A percentile compares a stretch with the other conserved stretches of the same genome.
Conservation (phyloP, 2,797 vertebrate species). For the Leucoraja ocellata region DNA sequence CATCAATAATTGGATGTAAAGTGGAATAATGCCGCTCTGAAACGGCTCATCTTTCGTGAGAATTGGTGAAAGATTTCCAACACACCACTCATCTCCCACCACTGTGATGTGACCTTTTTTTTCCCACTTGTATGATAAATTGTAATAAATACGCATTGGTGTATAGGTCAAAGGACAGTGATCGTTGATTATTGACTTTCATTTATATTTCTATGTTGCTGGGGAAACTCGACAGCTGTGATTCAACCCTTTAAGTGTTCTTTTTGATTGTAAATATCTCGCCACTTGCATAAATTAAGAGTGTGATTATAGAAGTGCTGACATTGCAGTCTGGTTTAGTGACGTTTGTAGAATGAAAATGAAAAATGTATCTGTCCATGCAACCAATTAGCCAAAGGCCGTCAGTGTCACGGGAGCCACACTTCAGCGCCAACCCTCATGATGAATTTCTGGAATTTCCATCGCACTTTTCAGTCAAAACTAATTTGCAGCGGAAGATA, state of each 20-base stretch:
- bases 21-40: too few relatives aligned
- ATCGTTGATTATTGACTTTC: background rate
- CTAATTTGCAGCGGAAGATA: background rate
- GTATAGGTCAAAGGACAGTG: background rate
- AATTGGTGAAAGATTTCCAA: background rate
- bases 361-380: background rate
- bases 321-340: background rate
- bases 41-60: background rate
- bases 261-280: background rate
- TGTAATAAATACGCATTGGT: background rate
- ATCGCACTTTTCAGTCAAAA: background rate
- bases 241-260: background rate
- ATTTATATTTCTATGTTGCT: background rate
- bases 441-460: background rate
- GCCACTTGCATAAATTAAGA: background rate
- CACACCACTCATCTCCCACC: background rate
- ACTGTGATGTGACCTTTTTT: background rate
- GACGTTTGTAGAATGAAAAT: background rate
- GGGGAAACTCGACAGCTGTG: background rate
- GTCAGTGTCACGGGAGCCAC: too few relatives aligned
- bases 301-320: background rate
- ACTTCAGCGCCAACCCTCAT: background rate
- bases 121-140: background rate
- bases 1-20: too few relatives aligned
- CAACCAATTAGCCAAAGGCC: background rate